A percentile compares a stretch with the other conserved stretches of the same genome.
Conservation (phyloP, 2,888 invertebrate species). For the Calameuta filiformis region DNA sequence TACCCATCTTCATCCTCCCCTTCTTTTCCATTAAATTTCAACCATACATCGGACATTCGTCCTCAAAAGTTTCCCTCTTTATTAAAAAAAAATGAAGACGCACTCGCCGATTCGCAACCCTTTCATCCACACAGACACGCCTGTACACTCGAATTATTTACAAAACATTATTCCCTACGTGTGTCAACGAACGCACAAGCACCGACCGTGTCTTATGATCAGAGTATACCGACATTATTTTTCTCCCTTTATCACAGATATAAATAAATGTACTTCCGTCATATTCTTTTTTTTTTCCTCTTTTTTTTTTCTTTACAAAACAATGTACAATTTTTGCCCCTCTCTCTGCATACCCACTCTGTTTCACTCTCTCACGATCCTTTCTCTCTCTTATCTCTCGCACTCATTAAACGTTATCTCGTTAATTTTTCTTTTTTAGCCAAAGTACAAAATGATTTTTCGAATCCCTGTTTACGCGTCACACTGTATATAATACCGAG, state of each 20-base stretch:
- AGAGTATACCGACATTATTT: conserved; percentile 33
- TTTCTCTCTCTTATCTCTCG: background rate
- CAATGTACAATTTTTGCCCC: conserved; percentile 41
- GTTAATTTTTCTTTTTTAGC: conserved; percentile 14
- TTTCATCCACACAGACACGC: background rate
- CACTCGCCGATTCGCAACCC: background rate
- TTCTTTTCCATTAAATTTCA: background rate
- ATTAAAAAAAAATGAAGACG: background rate
- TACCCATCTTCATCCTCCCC: background rate
- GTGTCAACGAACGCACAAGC: conserved; percentile 52
- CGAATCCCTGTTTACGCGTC: background rate
- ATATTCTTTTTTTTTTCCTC: conserved; percentile 17
- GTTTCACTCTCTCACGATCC: background rate
- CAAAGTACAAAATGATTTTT: conserved; percentile 41
- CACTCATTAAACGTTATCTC: conserved; percentile 7
- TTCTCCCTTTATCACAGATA: conserved; percentile 61
- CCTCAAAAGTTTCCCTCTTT: background rate
- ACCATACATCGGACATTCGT: background rate
- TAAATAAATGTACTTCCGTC: conserved; percentile 53
- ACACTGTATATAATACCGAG: background rate
- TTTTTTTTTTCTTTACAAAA: conserved; percentile 58
- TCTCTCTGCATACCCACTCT: conserved; percentile 18
- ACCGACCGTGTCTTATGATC: conserved; percentile 28
- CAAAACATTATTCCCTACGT: conserved; percentile 26
- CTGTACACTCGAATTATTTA: conserved; percentile 2